Evolutionary conservation across 2,797 vertebrate species (phyloP), one percentile per base, ranked within the genome.

Genomic region (Channallabes apus): DNA sequence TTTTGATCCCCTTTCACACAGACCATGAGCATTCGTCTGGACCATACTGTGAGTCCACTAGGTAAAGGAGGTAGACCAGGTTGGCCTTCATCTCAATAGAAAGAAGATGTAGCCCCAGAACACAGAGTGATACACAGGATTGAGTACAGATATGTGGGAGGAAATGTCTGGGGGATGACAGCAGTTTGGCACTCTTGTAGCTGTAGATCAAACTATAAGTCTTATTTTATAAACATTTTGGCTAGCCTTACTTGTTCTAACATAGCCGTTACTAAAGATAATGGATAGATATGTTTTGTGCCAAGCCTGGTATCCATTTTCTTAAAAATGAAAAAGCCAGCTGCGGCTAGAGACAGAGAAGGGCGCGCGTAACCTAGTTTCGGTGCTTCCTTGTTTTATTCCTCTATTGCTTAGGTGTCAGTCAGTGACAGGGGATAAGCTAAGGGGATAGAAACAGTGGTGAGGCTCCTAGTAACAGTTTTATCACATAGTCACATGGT

Each of bases 201-300:
- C 6, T 62, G 35, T 24, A 41, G 77, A 79, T 62, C 6, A 79
- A 38, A 62, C 22, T 41, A 62, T 62, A 14, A 22, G 29, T 62
- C 59, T 79, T 62, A 79, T 62, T n/a, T 79, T 8, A 38, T 62
- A 38, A 59, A 62, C 59, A 41, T 79, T 79, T 62, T 17, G 20
- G 27, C 77, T 24, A 62, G 77, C 2, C 12, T 41, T 24, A 62
- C 76, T 41, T 62, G 32, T 41, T 41, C 32, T 79, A 41, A 62
- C 32, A 62, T 6, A n/a, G 22, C 14, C n/a, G 3, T n/a, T 79
- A 62, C 58, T 77, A 59, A 77, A 59, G 56, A 35, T 77, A 59
- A 59, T 59, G 56, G 9, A 77, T 77, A 77, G 54, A 32, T 77
- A 58, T 38, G 35, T 59, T 76, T 32, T 59, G 29, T 77, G 56